Base-by-base conservation (phyloP, 2,113 vertebrate genomes). In the Melanostigma gelatinosum region DNA sequence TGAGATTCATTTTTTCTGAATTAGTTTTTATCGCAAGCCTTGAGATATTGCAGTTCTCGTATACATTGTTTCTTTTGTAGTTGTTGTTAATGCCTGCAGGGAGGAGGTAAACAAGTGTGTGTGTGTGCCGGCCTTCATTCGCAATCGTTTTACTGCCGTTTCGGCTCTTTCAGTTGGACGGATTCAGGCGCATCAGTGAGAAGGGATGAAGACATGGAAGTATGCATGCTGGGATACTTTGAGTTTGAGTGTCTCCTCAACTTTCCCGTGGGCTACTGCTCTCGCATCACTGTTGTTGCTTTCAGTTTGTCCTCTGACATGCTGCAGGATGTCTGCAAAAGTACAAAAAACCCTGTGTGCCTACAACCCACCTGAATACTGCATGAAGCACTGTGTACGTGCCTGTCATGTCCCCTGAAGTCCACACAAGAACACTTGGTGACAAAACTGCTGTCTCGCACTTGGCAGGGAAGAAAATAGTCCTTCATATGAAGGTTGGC, bases 361-460 rank as follows among this genome's bases (percentile, higher is more conserved):
- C 46, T 34, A 16, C 42, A 79, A 8, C n/a, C 52, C 15, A 60
- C 77, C 52, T 79, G 77, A 85, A 79, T 22, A n/a, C 58, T 54
- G 44, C 40, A 72, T 75, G 22, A 20, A 44, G 52, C 70, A 24
- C 22, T 13, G 70, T 42, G 75, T 5, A 8, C 67, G n/a, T 15
- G 50, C 15, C 24, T 77, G 64, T 80, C 71, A 50, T 76, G 58
- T 77, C 36, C 40, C 52, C 16, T 4, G 61, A 44, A 75, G 58
- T 48, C 18, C 46, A 67, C 63, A 64, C 27, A 50, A 12, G 42
- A 62, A 54, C 24, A 44, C 72, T 67, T 22, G 54, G 69, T 81
- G 79, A 77, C 82, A 86, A 82, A 82, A 75, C 72, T 68, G 68
- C 82, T 71, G 78, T 79, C 71, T 70, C 68, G 38, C 61, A 46